A percentile compares a stretch with the other conserved stretches of the same genome.
Evolutionary conservation across 1,140 invertebrate genomes (phyloP).

Genomic region (Schlechtendalia chinensis): DNA sequence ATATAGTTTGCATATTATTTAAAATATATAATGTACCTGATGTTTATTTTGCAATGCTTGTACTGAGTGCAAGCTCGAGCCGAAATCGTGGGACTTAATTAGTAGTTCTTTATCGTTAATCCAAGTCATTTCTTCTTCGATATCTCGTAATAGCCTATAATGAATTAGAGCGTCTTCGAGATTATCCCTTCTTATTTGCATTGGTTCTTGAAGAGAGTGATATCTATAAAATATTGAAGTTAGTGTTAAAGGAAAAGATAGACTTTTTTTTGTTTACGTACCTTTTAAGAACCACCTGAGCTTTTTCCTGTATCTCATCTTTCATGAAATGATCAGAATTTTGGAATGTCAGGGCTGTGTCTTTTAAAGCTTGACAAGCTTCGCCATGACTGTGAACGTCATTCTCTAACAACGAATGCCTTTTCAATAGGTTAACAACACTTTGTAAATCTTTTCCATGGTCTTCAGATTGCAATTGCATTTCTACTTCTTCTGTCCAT

Average conservation of each 20-base stretch:
- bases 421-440: constrained; percentile 78
- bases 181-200: constrained; percentile 85
- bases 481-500: constrained; percentile 87
- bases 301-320: constrained; percentile 75
- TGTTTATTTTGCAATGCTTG: constrained; percentile 97
- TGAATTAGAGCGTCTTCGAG: constrained; percentile 81
- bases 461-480: constrained; percentile 76
- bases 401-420: constrained; percentile 79
- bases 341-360: constrained; percentile 71
- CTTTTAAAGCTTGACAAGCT: constrained; percentile 73
- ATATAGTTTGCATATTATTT: background rate
- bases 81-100: constrained; percentile 74
- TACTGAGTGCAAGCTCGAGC: constrained; percentile 81
- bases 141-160: constrained; percentile 81
- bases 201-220: constrained; percentile 80
- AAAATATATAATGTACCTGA: constrained; percentile 57
- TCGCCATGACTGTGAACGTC: constrained; percentile 78
- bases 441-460: constrained; percentile 82
- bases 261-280: constrained; percentile 52
- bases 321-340: constrained; percentile 79
- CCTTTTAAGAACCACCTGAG: constrained; percentile 67
- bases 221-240: constrained; percentile 60
- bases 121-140: constrained; percentile 85
- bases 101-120: constrained; percentile 80
- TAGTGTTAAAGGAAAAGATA: background rate